Evolutionary conservation across 2,888 invertebrate species (phyloP).

Genomic region (Agrilus mali): DNA sequence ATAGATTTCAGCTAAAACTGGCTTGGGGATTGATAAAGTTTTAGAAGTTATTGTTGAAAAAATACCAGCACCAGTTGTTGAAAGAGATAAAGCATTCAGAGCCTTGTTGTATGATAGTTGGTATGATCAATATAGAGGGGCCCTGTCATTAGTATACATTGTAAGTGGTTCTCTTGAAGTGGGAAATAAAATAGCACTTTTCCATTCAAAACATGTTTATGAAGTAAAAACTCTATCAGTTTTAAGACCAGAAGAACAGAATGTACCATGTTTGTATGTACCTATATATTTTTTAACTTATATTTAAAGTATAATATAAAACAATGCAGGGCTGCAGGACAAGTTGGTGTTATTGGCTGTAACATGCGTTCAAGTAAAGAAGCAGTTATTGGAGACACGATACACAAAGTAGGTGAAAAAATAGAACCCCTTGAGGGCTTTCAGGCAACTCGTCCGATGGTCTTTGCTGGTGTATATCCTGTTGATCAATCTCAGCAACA

Average conservation of each 20-base stretch:
- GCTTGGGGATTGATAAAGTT: conserved; percentile 68
- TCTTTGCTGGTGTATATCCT: conserved; percentile 84
- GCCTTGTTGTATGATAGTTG: conserved; percentile 88
- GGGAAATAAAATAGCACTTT: conserved; percentile 65
- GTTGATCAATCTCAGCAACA: conserved; percentile 76
- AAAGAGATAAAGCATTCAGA: conserved; percentile 49
- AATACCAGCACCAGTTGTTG: conserved; percentile 61
- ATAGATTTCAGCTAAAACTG: conserved; percentile 81
- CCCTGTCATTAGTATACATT: conserved; percentile 63
- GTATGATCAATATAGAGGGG: conserved; percentile 81
- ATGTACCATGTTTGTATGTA: conserved; percentile 50
- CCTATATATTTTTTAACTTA: conserved; percentile 9
- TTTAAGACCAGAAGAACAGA: conserved; percentile 62
- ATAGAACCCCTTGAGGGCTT: conserved; percentile 54
- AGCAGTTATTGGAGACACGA: conserved; percentile 66
- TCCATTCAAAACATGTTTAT: conserved; percentile 60
- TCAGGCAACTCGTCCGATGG: conserved; percentile 61
- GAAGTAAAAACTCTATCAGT: conserved; percentile 68
- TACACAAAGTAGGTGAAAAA: conserved; percentile 40
- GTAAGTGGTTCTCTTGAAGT: conserved; percentile 60
- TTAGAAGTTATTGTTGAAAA: conserved; percentile 64
- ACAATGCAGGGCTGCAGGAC: conserved; percentile 59
- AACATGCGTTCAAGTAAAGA: conserved; percentile 65
- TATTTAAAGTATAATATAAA: not conserved
- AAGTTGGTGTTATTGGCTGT: conserved; percentile 81